Base-by-base conservation (phyloP, 2,797 vertebrate genomes). In the Agapornis canus region DNA sequence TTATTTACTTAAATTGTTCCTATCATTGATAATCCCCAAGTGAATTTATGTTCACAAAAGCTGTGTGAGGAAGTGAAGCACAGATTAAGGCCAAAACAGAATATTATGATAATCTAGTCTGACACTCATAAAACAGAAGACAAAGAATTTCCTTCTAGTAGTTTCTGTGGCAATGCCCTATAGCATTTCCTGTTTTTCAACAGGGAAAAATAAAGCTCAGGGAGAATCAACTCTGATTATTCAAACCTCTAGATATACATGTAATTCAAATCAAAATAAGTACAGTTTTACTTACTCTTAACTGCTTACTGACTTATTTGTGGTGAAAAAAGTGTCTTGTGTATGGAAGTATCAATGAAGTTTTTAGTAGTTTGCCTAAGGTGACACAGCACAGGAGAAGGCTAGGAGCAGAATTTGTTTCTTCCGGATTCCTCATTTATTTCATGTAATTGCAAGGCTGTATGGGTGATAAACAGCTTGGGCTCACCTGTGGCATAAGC, bases 21-120 rank as follows among this genome's bases (percentile, higher is more conserved):
- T 35, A 35, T 77, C 48, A 77, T 15, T 10, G 64, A 9, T 85
- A 77, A 90, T 29, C 64, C 18, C 11, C 39, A 47, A 66, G 31
- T 59, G 52, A 91, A 89, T 91, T 91, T 86, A 75, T 76, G 32
- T 54, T 78, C 37, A 31, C 42, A 65, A 87, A 82, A 65, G 22
- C 26, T 59, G 20, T 66, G 16, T 61, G 29, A 70, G 48, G 56
- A 91, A 78, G 20, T 31, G 29, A 92, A 73, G 29, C 61, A 45
- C 26, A 86, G 66, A 89, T 75, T 91, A 76, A 82, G 32, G 11
- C 80, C 45, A 54, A 69, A 85, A 47, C 21, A 63, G 32, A 29
- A 21, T 54, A 27, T 61, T 65, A 52, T 11, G 17, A 61, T 61
- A 61, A 85, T 79, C 73, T 70, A 52, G 32, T 70, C 47, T 86